Conservation (phyloP, 2,888 invertebrate species). For the Agrenia bidenticulata region DNA sequence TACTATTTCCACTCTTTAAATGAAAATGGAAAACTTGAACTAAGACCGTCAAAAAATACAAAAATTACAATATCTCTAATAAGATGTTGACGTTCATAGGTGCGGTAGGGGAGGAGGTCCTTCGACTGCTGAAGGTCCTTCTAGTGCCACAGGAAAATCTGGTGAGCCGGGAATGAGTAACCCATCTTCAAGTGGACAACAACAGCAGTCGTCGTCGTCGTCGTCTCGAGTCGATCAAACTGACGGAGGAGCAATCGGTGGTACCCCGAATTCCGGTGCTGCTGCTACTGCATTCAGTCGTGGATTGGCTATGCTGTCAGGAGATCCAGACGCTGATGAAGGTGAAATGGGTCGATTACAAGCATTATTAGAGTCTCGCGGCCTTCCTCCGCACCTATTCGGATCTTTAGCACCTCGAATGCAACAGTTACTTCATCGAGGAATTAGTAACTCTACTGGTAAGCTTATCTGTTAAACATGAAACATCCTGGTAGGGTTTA, state of each 20-base stretch:
- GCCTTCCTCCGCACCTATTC: conserved; percentile 93
- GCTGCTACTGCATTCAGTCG: conserved; percentile 63
- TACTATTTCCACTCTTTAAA: background rate
- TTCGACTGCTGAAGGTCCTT: conserved; percentile 51
- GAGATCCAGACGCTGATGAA: conserved; percentile 73
- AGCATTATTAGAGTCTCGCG: conserved; percentile 89
- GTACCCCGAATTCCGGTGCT: conserved; percentile 10
- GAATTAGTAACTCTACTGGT: conserved; percentile 82
- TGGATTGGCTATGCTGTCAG: conserved; percentile 53
- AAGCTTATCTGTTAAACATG: background rate
- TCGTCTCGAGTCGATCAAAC: conserved; percentile 32
- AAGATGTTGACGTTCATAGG: conserved; percentile 37
- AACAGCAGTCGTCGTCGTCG: conserved; percentile 45
- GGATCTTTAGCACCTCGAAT: conserved; percentile 93
- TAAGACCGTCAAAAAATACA: background rate
- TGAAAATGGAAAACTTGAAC: background rate
- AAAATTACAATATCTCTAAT: background rate
- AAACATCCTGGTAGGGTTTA: background rate
- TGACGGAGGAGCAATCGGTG: conserved; percentile 26
- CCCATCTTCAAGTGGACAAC: conserved; percentile 45
- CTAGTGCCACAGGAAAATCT: conserved; percentile 52
- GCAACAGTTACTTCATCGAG: conserved; percentile 92
- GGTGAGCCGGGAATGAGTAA: conserved; percentile 55
- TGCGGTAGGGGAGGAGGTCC: conserved; percentile 53
- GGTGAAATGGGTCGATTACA: conserved; percentile 94